Conservation (phyloP, 2,797 vertebrate species). For the Phrynocephalus vlangalii region DNA sequence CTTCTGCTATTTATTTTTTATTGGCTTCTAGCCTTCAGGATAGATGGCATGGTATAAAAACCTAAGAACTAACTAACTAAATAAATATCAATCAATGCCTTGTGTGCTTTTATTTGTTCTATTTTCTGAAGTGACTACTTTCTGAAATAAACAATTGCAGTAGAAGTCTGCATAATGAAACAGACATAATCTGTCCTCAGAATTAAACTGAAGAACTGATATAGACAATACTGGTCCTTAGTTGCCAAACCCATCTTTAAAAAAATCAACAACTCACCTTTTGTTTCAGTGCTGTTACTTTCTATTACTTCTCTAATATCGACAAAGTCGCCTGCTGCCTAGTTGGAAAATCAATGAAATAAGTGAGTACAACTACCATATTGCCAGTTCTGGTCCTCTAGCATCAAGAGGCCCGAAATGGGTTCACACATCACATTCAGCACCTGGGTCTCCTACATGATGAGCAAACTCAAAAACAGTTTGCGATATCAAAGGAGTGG, state of each 20-base stretch:
- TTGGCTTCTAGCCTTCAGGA: neutral
- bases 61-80: too few species aligned
- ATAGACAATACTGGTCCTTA: neutral
- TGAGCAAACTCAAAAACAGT: neutral
- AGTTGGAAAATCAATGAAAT: conserved; percentile 60
- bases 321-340: conserved; percentile 87
- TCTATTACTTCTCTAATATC: conserved; percentile 92
- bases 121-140: neutral
- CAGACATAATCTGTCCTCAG: neutral
- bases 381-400: neutral
- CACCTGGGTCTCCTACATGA: too few species aligned
- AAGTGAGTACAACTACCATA: conserved; percentile 36
- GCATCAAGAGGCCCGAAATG: neutral
- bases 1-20: neutral
- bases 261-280: conserved; percentile 81
- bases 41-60: too few species aligned
- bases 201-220: neutral
- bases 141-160: neutral
- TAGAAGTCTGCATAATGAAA: neutral
- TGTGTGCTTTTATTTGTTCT: neutral
- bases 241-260: conserved; percentile 2
- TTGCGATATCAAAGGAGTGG: neutral
- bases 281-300: conserved; percentile 80
- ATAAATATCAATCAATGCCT: too few species aligned
- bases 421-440: neutral